Evolutionary conservation across 2,113 vertebrate species (phyloP), one percentile per base, ranked within the genome.

Genomic region (Alethe diademata): DNA sequence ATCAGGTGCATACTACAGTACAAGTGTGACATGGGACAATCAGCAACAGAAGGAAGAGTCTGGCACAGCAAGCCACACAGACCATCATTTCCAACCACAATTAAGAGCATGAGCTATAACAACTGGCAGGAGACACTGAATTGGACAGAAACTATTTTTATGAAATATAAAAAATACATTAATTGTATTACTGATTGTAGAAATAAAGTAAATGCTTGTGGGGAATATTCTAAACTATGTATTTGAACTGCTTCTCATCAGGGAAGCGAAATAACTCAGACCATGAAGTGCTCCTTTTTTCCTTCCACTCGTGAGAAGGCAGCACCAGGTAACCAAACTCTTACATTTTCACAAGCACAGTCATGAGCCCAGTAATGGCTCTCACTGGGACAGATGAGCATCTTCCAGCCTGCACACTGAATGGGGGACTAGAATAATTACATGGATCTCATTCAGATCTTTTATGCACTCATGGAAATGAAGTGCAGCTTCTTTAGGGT

Each of bases 1-100:
- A 78, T 99, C 99, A 76, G 99, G 98, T 67, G 98, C 98, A 91
- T 99, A 99, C 99, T 99, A 98, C 94, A 98, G 98, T 97, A 98
- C 98, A 98, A 98, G 97, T 95, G 97, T 91, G 96, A 98, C 69
- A 98, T 20, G 94, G 4, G 89, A 97, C 76, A 97, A 93, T 98
- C 98, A 98, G 97, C 96, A 93, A 90, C 76, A 64, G 89, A 93
- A 95, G 75, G 81, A 95, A 94, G 54, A 92, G 76, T 48, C 86
- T 66, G 87, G 73, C 88, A 91, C 72, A 96, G 90, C 71, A 95
- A 96, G 90, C 86, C 93, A 96, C 89, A 87, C 71, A 94, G 73
- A 92, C 2, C 8, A 90, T 69, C 64, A 95, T 93, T 91, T 94
- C 75, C 91, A 96, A 87, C 80, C 78, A 53, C 17, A 65, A 61